phyloP scores from a whole-genome alignment of 1,140 invertebrate genomes.

The Ceratosolen solmsi region DNA sequence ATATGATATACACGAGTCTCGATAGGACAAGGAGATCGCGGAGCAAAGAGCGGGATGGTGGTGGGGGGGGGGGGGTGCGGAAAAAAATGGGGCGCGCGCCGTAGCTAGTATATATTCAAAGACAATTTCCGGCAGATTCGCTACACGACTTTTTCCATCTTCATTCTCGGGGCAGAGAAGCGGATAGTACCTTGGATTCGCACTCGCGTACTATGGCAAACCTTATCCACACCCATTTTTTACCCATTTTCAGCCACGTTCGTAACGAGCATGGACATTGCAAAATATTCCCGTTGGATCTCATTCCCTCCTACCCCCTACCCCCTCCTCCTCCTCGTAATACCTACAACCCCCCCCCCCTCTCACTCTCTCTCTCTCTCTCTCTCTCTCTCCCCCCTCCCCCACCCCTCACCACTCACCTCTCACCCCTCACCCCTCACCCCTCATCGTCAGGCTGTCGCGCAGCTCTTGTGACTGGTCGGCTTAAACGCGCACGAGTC shows the following conservation, averaged over 20 bases:
- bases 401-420: too few species aligned
- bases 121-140: constrained; percentile 54
- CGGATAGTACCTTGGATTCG: background rate
- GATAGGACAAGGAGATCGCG: constrained; percentile 28
- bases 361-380: too few species aligned
- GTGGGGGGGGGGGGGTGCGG: background rate
- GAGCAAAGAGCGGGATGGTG: background rate
- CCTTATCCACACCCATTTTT: background rate
- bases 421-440: background rate
- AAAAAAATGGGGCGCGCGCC: background rate
- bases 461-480: too few species aligned
- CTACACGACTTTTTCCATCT: constrained; percentile 31
- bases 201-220: background rate
- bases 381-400: too few species aligned
- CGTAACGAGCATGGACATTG: background rate
- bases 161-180: background rate
- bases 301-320: background rate
- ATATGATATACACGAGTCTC: background rate
- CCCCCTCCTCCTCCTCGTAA: too few species aligned
- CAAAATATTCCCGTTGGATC: background rate
- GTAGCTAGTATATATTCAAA: background rate
- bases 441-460: too few species aligned
- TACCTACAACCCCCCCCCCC: too few species aligned
- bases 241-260: background rate
- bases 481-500: background rate